These are phyloP conservation scores for Aphelinus atriplicis DNA, from an alignment of 1,140 invertebrate species.

Conservation along the genomic window DNA sequence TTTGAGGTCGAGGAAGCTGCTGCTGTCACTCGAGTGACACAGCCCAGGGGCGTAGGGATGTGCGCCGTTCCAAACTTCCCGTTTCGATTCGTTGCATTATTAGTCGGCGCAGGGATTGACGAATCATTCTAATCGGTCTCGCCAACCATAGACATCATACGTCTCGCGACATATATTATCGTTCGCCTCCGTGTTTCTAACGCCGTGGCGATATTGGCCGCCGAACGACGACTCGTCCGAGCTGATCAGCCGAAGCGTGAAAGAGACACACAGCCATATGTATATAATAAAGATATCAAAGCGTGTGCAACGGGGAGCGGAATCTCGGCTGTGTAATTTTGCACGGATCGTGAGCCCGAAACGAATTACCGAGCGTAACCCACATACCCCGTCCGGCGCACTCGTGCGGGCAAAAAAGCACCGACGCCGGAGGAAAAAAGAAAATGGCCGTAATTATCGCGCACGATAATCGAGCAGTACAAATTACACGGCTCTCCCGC, in stretches of 20 bases:
- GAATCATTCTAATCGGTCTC: too few species aligned
- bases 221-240: neutral
- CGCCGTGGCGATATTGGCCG: neutral
- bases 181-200: too few species aligned
- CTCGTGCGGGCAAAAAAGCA: neutral
- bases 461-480: slow-evolving; percentile 7
- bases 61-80: too few species aligned
- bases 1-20: too few species aligned
- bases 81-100: too few species aligned
- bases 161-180: too few species aligned
- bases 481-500: slow-evolving; percentile 23
- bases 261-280: neutral
- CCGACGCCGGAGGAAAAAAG: neutral
- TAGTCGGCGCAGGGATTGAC: too few species aligned
- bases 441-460: slow-evolving; percentile 30
- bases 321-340: slow-evolving; percentile 7
- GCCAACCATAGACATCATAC: too few species aligned
- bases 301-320: neutral
- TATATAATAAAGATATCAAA: neutral
- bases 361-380: slow-evolving; percentile 8
- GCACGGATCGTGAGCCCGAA: slow-evolving; percentile 1
- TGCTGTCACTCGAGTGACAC: too few species aligned
- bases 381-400: neutral
- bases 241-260: too few species aligned
- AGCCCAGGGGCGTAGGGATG: too few species aligned